Base-by-base conservation (phyloP, 2,888 invertebrate genomes). In the Andricus quercusramuli region DNA sequence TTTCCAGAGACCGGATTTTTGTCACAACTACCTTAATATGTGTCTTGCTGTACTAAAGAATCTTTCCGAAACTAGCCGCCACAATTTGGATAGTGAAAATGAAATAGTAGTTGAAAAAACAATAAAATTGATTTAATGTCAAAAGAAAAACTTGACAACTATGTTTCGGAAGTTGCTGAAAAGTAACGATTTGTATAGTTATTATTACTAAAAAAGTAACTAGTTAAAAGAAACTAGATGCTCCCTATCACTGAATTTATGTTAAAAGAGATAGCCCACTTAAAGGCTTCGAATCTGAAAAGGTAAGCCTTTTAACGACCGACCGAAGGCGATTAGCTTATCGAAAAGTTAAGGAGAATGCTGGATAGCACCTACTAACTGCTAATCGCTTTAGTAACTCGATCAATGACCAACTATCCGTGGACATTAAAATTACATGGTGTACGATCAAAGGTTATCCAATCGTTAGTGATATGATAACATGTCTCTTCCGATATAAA, bases 261-360 rank as follows among this genome's bases (percentile, higher is more conserved):
- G 41, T 67, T 41, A 67, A 22, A 41, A 67, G 25, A 64, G 64
- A 64, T 64, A 64, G 17, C 17, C 22, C 64, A 64, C 64, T 64
- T 64, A 22, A 0, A 67, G 22, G 22, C 11, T 22, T 66, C 20
- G 11, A 11, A n/a, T 41, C 37, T 67, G 22, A 67, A 67, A 67
- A 67, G 13, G n/a, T 67, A 41, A 67, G 67, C 22, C 41, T 44
- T 44, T 22, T 67, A 67, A 41, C n/a, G 41, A 67, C 22, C 67
- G 41, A 67, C n/a, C 22, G 3, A 67, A 59, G n/a, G 56, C 82
- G 80, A 82, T 82, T 82, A 81, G 66, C 82, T 82, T 81, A 82
- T 82, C 81, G 82, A 74, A 37, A 68, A 51, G 67, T 56, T 65
- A 51, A 66, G 51, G 47, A 37, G 41, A 51, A 37, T 44, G 20